Evolutionary conservation across 2,113 vertebrate species (phyloP), one percentile per base, ranked within the genome.

Genomic region (Guaruba guarouba): DNA sequence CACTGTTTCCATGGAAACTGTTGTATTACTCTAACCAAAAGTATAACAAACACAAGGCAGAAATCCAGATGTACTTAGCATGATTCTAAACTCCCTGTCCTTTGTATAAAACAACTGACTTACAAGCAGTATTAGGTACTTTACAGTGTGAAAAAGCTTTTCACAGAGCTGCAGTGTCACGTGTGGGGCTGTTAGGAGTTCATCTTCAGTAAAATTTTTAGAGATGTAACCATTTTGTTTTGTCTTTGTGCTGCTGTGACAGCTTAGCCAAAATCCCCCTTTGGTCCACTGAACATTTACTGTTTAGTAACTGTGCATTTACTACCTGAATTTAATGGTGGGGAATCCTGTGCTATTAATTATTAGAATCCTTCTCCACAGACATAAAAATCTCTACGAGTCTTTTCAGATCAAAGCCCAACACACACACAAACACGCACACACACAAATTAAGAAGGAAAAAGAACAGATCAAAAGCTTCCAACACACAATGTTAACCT

Each of bases 381-480:
- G 90, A 68, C 78, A 87, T 43, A 89, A 84, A 92, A 37, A 73
- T 46, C 69, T 63, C 68, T 61, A 23, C 35, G 61, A 89, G 64
- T 70, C 61, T 82, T 46, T 94, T 96, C 89, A 91, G 88, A 92
- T 91, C 93, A 80, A 95, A 54, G 51, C 80, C 88, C 83, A 90
- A 84, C 64, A 73, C 75, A 74, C 75, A 87, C 63, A 69, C 74
- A 74, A 69, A 86, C 63, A 28, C 76, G 69, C 82, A 55, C 63
- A 5, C 74, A 92, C 67, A 61, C 57, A 88, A 94, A 82, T 94
- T 59, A 74, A 96, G 96, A 92, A 96, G 90, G 91, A 95, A 94
- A 95, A 97, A 92, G 80, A 96, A 97, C 31, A 95, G 86, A 90
- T 87, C 37, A 68, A 86, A 96, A 92, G 81, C 62, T 94, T 95